Base-by-base conservation (phyloP, 2,797 vertebrate species). In the Xenentodon cancila region DNA sequence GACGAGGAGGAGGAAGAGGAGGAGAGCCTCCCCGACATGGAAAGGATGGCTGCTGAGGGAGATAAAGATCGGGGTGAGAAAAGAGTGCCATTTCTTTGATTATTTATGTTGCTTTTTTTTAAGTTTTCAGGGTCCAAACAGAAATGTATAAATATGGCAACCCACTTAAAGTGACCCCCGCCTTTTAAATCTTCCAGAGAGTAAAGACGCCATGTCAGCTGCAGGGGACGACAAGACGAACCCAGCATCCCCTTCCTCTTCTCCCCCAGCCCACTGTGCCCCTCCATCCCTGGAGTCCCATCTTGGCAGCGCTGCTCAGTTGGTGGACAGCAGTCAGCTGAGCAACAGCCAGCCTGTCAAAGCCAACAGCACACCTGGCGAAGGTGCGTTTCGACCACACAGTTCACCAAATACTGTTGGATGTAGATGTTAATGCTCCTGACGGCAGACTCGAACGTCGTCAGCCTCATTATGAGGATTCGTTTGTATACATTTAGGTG, bases 1-100 rank as follows among this genome's bases (percentile, higher is more conserved):
- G 95, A 96, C 50, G 95, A 95, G 46, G 95, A 95, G 47, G 94
- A 95, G 0, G 95, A 95, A 2, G 92, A 94, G 12, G 81, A 84
- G 32, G 92, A 93, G 9, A 68, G 30, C 68, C 19, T 73, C 0
- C 50, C 47, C 54, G 85, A 87, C 17, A 21, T 8, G 0, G 91
- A 91, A 57, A 88, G 78, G 70, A 89, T 67, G 71, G 63, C 60
- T 32, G 32, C 64, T 51, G 92, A 87, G 54, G 87, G 84, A 70
- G 91, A 93, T 6, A 89, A 82, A 73, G 92, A 91, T 22, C 87
- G 78, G 44, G 91, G 92, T 92, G 30, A 82, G 72, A 50, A 18
- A 27, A 0, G 22, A 21, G 2, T 40, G 34, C 4, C 20, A 9
- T 20, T 47, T 21, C 45, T 47, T 4, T 2, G 2, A 9, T 6